A percentile compares a stretch with the other conserved stretches of the same genome.
phyloP scores from a whole-genome alignment of 2,888 invertebrate genomes.

The Cantharis flavilabris region DNA sequence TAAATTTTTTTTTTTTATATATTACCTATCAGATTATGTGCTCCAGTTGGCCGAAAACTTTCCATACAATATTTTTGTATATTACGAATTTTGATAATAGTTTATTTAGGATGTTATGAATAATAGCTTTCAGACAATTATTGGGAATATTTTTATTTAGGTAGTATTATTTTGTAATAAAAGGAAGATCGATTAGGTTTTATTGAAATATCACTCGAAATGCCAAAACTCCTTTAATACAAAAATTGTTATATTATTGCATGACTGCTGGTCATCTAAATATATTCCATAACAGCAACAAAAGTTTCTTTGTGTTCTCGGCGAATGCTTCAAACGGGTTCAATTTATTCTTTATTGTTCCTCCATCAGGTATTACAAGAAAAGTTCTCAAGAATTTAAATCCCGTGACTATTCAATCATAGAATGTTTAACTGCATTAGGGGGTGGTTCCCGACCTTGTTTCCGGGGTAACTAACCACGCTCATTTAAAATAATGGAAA shows the following conservation, averaged over 20 bases:
- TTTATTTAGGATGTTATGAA: neutral
- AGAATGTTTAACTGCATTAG: neutral
- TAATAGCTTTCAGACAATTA: neutral
- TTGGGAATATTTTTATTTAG: neutral
- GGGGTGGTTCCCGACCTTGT: neutral
- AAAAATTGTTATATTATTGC: neutral
- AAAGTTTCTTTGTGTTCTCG: neutral
- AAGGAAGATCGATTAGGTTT: neutral
- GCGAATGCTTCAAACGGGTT: neutral
- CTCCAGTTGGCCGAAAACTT: neutral
- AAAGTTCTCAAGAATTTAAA: neutral
- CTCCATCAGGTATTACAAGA: neutral
- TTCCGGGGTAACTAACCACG: neutral
- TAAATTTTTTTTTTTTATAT: neutral
- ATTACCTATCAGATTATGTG: neutral
- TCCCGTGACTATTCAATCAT: neutral
- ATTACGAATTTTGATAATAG: neutral
- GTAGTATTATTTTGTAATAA: neutral
- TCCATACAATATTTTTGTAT: neutral
- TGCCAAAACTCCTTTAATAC: neutral
- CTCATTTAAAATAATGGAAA: neutral
- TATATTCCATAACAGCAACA: neutral
- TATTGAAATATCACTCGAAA: neutral
- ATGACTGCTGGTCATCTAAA: neutral
- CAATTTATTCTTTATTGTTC: neutral